Percentiles rank a stretch among this genome's conserved stretches.
Evolutionary conservation across 2,797 vertebrate species (phyloP).

Genomic region (Centroberyx gerrardi): DNA sequence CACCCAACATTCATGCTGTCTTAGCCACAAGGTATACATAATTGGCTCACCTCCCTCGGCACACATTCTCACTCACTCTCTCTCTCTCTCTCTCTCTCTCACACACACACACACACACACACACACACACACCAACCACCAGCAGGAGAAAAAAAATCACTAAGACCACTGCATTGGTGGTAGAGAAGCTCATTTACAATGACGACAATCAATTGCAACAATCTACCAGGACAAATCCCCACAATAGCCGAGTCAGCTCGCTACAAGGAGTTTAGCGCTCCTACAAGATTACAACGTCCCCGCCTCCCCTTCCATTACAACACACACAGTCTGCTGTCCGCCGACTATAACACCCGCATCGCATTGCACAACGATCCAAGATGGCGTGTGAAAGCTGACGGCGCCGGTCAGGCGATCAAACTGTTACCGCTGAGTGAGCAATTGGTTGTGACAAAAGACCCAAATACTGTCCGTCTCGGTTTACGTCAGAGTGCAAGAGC

Average conservation of each 20-base stretch:
- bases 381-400: constrained; percentile 72
- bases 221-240: neutral
- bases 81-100: too few relatives aligned
- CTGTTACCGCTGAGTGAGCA: constrained; percentile 56
- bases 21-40: neutral
- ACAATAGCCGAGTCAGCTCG: neutral
- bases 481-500: constrained; percentile 46
- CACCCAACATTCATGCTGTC: neutral
- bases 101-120: neutral
- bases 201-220: neutral
- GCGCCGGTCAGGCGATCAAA: constrained; percentile 45
- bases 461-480: constrained; percentile 36
- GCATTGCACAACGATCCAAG: constrained; percentile 67
- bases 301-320: constrained; percentile 3
- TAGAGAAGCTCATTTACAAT: neutral
- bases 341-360: constrained; percentile 69
- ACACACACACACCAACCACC: neutral
- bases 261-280: neutral
- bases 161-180: too few relatives aligned
- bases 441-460: constrained; percentile 48
- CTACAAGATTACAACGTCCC: neutral
- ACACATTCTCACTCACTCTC: neutral
- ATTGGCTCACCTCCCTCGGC: neutral
- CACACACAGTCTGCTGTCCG: constrained; percentile 45
- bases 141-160: too few relatives aligned